Conservation (phyloP, 2,888 invertebrate genomes). For the Dicycla oo region DNA sequence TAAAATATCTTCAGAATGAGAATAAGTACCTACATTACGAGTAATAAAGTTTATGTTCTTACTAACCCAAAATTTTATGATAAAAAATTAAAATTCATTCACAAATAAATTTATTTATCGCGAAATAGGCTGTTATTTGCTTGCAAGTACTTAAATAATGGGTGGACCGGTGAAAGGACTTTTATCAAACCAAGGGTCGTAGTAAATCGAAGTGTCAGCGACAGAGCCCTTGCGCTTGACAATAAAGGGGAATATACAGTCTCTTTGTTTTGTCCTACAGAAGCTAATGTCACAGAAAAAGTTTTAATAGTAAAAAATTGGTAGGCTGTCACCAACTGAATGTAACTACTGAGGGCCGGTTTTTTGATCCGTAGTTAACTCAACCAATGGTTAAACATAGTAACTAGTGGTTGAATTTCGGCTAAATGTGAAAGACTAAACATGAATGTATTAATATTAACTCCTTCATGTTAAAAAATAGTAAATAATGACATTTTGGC, state of each 20-base stretch:
- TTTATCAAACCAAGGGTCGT: slow-evolving; percentile 86
- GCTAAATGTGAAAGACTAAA: no score
- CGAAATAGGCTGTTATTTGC: slow-evolving; percentile 65
- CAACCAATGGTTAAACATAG: no score
- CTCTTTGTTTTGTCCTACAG: slow-evolving; percentile 79
- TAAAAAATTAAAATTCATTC: slow-evolving; percentile 22
- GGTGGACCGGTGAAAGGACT: slow-evolving; percentile 80
- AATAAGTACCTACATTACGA: slow-evolving; percentile 20
- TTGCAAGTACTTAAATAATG: slow-evolving; percentile 78
- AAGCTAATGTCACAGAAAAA: slow-evolving; percentile 55
- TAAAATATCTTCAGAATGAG: slow-evolving; percentile 20
- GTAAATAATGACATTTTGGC: no score
- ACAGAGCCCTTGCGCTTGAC: slow-evolving; percentile 84
- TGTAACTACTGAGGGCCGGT: no score
- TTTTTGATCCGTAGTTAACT: no score
- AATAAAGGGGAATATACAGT: slow-evolving; percentile 83
- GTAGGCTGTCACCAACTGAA: neutral
- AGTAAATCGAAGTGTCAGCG: slow-evolving; percentile 88
- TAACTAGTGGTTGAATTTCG: no score
- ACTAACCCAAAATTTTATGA: slow-evolving; percentile 24
- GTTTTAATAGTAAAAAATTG: slow-evolving; percentile 34
- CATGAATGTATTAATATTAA: no score
- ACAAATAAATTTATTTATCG: slow-evolving; percentile 64
- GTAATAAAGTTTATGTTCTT: slow-evolving; percentile 17
- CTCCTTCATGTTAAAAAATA: no score